Percentiles rank a stretch among this genome's conserved stretches.
phyloP scores from a whole-genome alignment of 2,888 invertebrate genomes.

The Melanchra persicariae region DNA sequence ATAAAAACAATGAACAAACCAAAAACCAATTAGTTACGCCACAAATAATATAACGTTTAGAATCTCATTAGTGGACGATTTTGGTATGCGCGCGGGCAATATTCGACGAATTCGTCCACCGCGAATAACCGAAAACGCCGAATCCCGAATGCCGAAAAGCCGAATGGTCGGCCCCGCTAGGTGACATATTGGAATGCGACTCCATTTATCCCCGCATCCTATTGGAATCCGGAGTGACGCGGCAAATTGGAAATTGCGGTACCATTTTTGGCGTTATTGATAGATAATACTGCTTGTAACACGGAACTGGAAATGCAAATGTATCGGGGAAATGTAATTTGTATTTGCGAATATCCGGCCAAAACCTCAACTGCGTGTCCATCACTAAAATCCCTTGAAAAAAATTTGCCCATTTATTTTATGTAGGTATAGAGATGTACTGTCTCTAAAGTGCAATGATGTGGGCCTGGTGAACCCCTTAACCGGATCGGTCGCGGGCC shows the following conservation, averaged over 20 bases:
- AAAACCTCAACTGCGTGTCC: neutral
- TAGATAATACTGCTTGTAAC: constrained; percentile 86
- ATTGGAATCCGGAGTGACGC: constrained; percentile 91
- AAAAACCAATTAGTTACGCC: constrained; percentile 72
- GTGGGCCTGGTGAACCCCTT: constrained; percentile 56
- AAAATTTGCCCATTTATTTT: constrained; percentile 9
- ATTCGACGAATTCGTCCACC: constrained; percentile 79
- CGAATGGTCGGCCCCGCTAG: constrained; percentile 85
- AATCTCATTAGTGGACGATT: constrained; percentile 83
- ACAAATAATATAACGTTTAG: constrained; percentile 76
- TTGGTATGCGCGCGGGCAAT: constrained; percentile 81
- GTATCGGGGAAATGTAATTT: constrained; percentile 36
- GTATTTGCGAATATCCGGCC: constrained; percentile 20
- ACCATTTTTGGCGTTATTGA: constrained; percentile 89
- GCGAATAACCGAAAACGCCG: constrained; percentile 83
- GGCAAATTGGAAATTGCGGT: constrained; percentile 90
- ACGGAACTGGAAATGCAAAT: constrained; percentile 63
- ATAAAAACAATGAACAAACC: constrained; percentile 65
- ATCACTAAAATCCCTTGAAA: neutral
- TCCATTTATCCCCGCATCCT: constrained; percentile 90
- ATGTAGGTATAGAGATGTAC: constrained; percentile 45
- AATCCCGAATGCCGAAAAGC: constrained; percentile 85
- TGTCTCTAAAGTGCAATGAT: constrained; percentile 45
- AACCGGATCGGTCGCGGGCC: constrained; percentile 70
- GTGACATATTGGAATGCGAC: constrained; percentile 91